Evolutionary conservation across 2,888 invertebrate genomes (phyloP).

Genomic region (Monopis laevigella): DNA sequence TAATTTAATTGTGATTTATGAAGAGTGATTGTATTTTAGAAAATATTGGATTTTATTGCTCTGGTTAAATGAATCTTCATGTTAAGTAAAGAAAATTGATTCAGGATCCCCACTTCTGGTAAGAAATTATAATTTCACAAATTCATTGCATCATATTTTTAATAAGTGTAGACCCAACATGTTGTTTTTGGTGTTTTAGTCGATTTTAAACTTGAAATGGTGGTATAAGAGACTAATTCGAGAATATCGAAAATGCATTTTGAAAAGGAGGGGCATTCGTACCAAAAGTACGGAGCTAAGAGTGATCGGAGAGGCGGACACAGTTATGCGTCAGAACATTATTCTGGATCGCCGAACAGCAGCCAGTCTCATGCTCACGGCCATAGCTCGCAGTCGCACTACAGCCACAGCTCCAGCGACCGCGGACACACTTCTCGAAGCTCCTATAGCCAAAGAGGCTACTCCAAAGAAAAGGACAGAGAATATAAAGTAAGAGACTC

Average conservation of each 20-base stretch:
- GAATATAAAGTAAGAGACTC: neutral
- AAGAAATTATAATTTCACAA: neutral
- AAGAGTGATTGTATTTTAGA: too few relatives aligned
- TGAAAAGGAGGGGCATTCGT: slow-evolving; percentile 1
- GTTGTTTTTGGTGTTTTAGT: slow-evolving; percentile 5
- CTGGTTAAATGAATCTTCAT: too few relatives aligned
- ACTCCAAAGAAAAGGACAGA: slow-evolving; percentile 4
- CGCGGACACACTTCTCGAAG: neutral
- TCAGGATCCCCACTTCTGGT: too few relatives aligned
- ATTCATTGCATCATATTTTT: slow-evolving; percentile 6
- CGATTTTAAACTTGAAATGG: slow-evolving; percentile 4
- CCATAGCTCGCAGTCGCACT: neutral
- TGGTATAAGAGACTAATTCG: neutral
- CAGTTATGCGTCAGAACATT: neutral
- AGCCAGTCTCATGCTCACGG: neutral
- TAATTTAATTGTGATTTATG: too few relatives aligned
- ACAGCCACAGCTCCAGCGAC: slow-evolving; percentile 2
- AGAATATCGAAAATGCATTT: slow-evolving; percentile 5
- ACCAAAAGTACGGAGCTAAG: neutral
- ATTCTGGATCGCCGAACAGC: neutral
- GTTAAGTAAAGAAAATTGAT: too few relatives aligned
- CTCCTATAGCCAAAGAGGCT: neutral
- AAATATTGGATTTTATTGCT: too few relatives aligned
- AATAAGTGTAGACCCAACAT: neutral
- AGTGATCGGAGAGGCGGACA: neutral